Conservation (phyloP, 1,140 invertebrate genomes). For the Hirudo medicinalis region DNA sequence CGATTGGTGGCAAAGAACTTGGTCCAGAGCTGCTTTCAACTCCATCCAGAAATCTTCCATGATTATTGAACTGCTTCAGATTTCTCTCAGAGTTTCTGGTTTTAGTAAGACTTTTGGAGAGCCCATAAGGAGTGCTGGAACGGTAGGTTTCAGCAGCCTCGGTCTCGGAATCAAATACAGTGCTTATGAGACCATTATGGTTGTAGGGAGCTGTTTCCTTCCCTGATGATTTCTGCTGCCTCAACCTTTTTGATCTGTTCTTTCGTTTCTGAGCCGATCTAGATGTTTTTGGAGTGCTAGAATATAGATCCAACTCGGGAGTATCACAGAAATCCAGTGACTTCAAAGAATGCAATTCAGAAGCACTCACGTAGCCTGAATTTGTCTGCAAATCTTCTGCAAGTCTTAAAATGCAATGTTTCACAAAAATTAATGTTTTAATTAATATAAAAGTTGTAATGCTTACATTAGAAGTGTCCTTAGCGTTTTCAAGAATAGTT, state of each 20-base stretch:
- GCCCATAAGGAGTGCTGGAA: not conserved
- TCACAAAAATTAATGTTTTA: no score
- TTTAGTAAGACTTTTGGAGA: not conserved
- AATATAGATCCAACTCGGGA: not conserved
- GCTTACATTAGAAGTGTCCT: no score
- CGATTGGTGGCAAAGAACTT: not conserved
- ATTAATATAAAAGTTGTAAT: no score
- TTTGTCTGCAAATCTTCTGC: no score
- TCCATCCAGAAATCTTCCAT: not conserved
- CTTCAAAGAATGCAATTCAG: not conserved
- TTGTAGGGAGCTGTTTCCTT: not conserved
- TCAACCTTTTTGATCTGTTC: not conserved
- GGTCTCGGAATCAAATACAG: not conserved
- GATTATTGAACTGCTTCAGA: slow-evolving; percentile 4
- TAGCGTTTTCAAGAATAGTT: no score
- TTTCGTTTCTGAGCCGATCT: not conserved
- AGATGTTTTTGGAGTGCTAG: not conserved
- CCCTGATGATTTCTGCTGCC: slow-evolving; percentile 3
- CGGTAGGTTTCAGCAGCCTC: not conserved
- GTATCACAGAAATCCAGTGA: slow-evolving; percentile 8
- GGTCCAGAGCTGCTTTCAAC: not conserved
- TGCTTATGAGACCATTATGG: not conserved
- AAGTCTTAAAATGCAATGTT: no score
- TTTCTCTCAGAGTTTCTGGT: slow-evolving; percentile 7
- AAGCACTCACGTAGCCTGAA: not conserved